These are phyloP conservation scores for Bombus turneri DNA, from an alignment of 1,140 invertebrate species.

Conservation along the genomic window DNA sequence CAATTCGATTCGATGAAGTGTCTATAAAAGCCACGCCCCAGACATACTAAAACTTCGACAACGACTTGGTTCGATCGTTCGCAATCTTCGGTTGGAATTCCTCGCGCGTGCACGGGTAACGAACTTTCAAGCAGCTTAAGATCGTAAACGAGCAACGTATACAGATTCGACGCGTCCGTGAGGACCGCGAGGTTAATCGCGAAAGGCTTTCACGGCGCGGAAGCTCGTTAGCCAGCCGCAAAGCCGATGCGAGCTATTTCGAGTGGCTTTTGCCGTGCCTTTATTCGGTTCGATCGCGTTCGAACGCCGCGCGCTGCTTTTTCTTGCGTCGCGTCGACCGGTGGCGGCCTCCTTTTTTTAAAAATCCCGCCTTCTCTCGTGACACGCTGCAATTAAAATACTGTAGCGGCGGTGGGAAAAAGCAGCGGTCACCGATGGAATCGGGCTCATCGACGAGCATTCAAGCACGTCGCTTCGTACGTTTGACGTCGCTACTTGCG, in stretches of 20 bases:
- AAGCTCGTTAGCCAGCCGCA: slow-evolving; percentile 30
- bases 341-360: background rate
- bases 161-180: slow-evolving; percentile 20
- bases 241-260: slow-evolving; percentile 26
- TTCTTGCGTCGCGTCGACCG: slow-evolving; percentile 20
- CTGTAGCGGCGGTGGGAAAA: background rate
- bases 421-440: background rate
- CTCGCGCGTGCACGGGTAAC: slow-evolving; percentile 13
- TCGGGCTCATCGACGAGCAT: background rate
- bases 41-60: background rate
- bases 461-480: background rate
- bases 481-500: background rate
- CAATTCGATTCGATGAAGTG: background rate
- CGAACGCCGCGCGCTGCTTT: slow-evolving; percentile 18
- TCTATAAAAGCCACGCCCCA: background rate
- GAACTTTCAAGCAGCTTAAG: slow-evolving; percentile 24
- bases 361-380: slow-evolving; percentile 20
- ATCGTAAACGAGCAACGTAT: slow-evolving; percentile 23
- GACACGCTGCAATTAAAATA: slow-evolving; percentile 66
- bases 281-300: slow-evolving; percentile 50
- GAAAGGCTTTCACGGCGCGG: slow-evolving; percentile 23
- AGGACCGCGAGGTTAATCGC: slow-evolving; percentile 23
- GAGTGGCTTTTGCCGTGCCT: slow-evolving; percentile 37
- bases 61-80: background rate
- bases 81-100: slow-evolving; percentile 2